Percentiles rank a stretch among this genome's conserved stretches.
Evolutionary conservation across 1,140 invertebrate species (phyloP).

Genomic region (Agrypnia vestita): DNA sequence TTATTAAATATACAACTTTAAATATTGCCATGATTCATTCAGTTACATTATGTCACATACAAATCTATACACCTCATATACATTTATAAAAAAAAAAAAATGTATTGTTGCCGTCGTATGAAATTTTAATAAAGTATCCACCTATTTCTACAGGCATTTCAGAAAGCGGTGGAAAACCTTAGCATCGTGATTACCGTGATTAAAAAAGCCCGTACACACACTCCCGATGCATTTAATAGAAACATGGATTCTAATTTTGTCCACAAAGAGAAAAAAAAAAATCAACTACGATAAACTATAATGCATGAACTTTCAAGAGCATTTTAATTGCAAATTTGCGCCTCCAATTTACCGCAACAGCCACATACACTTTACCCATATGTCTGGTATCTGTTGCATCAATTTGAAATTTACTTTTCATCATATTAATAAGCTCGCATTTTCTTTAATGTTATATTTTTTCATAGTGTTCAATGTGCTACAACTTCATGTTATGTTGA

Average conservation of each 20-base stretch:
- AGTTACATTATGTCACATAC: conserved; percentile 19
- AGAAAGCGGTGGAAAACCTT: neutral
- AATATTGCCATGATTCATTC: conserved; percentile 22
- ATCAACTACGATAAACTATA: neutral
- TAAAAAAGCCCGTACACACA: neutral
- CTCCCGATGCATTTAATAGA: neutral
- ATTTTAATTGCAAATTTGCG: too few relatives aligned
- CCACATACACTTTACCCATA: too few relatives aligned
- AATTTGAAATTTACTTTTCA: too few relatives aligned
- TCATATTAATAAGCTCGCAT: too few relatives aligned
- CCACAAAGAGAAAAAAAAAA: neutral
- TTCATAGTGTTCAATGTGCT: too few relatives aligned
- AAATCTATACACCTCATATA: conserved; percentile 8
- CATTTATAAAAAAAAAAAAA: neutral
- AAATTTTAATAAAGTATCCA: neutral
- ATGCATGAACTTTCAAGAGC: too few relatives aligned
- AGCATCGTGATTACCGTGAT: neutral
- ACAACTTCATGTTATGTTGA: too few relatives aligned
- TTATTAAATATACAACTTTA: conserved; percentile 14
- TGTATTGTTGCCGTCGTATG: neutral
- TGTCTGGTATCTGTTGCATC: too few relatives aligned
- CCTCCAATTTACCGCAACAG: too few relatives aligned
- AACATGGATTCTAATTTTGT: neutral
- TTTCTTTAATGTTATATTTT: too few relatives aligned
- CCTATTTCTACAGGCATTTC: too few relatives aligned